Conservation (phyloP, 2,888 invertebrate genomes). For the Dysmachus trigonus region DNA sequence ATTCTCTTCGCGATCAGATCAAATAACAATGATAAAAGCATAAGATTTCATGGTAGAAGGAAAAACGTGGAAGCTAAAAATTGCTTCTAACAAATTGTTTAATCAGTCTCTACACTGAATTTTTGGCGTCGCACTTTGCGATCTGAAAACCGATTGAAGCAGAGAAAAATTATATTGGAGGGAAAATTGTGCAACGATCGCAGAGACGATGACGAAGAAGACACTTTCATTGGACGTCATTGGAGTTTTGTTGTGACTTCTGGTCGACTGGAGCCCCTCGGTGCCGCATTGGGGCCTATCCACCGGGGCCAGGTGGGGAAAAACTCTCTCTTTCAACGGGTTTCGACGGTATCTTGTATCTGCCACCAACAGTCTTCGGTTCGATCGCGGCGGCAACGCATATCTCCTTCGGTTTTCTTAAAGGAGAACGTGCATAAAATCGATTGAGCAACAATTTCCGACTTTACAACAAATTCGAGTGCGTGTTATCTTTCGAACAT, state of each 20-base stretch:
- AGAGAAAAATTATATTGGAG: not conserved
- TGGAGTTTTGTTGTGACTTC: not conserved
- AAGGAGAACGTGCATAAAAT: not conserved
- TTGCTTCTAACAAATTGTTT: not conserved
- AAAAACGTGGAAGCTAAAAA: not conserved
- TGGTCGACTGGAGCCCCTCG: not conserved
- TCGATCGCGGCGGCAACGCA: slow-evolving; percentile 26
- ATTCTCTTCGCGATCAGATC: not conserved
- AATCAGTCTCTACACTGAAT: not conserved
- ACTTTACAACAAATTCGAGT: not conserved
- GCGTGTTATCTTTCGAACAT: not conserved
- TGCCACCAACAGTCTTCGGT: slow-evolving; percentile 13
- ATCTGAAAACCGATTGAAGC: not conserved
- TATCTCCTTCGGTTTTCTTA: not conserved
- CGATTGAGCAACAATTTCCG: not conserved
- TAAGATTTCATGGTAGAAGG: not conserved
- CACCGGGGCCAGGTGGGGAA: not conserved
- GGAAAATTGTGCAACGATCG: slow-evolving; percentile 3
- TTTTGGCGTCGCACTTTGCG: not conserved
- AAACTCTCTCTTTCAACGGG: slow-evolving; percentile 38
- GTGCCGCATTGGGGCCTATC: not conserved
- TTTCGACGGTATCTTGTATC: not conserved
- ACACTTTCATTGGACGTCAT: slow-evolving; percentile 31
- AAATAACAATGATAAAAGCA: not conserved
- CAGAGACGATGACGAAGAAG: slow-evolving; percentile 6